These are phyloP conservation scores for Parus major DNA, from an alignment of 2,113 vertebrate species.

Conservation along the genomic window DNA sequence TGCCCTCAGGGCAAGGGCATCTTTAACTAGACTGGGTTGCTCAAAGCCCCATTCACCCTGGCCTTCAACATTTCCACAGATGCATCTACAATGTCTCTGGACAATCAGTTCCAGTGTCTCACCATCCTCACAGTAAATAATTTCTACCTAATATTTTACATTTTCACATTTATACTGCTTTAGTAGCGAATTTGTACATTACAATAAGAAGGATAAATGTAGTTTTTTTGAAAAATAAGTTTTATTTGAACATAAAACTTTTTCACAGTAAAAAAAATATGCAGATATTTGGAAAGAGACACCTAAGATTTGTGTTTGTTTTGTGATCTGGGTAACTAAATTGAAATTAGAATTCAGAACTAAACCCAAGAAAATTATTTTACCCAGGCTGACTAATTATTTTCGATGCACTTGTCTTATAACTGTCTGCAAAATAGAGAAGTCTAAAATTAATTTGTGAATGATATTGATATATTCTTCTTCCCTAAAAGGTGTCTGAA, in stretches of 20 bases:
- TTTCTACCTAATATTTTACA: not conserved
- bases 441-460: not conserved
- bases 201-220: not conserved
- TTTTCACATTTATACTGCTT: not conserved
- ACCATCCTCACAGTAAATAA: not conserved
- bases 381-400: not conserved
- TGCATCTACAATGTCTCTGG: not conserved
- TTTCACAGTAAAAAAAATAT: not conserved
- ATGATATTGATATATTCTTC: not conserved
- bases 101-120: not conserved
- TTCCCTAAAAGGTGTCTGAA: conserved; percentile 82
- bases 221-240: not conserved
- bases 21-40: not conserved
- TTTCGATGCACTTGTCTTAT: not conserved
- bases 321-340: not conserved
- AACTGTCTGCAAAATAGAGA: not conserved
- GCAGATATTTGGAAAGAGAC: not conserved
- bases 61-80: accelerated
- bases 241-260: not conserved
- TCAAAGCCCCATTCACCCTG: not conserved
- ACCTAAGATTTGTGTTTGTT: not conserved
- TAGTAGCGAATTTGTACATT: not conserved
- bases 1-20: not conserved
- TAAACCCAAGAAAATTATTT: not conserved
- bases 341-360: not conserved